Percentiles rank a stretch among this genome's conserved stretches.
Conservation (phyloP, 2,113 vertebrate species). For the Bombycilla garrulus region DNA sequence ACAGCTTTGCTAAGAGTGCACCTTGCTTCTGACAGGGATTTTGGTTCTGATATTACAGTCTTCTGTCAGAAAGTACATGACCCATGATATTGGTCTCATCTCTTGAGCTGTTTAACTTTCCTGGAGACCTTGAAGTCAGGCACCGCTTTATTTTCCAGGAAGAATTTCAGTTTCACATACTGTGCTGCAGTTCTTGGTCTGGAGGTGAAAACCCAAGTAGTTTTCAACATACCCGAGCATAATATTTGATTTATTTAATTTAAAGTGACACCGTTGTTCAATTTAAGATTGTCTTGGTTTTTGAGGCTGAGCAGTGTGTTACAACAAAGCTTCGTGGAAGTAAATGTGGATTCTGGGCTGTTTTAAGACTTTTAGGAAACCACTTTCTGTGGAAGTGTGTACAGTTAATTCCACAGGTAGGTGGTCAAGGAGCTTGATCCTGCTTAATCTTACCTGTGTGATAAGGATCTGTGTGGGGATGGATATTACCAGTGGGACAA, state of each 20-base stretch:
- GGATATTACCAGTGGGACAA: neutral
- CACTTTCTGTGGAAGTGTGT: fast-evolving
- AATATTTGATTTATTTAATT: neutral
- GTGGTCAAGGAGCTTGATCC: neutral
- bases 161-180: neutral
- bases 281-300: neutral
- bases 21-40: neutral
- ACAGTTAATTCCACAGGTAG: neutral
- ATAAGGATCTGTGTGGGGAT: neutral
- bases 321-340: neutral
- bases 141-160: neutral
- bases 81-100: neutral
- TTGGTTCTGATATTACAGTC: neutral
- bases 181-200: neutral
- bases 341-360: neutral
- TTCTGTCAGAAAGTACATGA: neutral
- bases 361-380: neutral
- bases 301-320: neutral
- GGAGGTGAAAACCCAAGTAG: neutral
- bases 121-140: neutral
- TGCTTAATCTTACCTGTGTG: fast-evolving
- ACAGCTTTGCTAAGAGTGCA: neutral
- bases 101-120: neutral
- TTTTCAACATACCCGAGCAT: neutral
- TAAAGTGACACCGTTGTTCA: fast-evolving